Base-by-base conservation (phyloP, 2,888 invertebrate species). In the Onchidella celtica region DNA sequence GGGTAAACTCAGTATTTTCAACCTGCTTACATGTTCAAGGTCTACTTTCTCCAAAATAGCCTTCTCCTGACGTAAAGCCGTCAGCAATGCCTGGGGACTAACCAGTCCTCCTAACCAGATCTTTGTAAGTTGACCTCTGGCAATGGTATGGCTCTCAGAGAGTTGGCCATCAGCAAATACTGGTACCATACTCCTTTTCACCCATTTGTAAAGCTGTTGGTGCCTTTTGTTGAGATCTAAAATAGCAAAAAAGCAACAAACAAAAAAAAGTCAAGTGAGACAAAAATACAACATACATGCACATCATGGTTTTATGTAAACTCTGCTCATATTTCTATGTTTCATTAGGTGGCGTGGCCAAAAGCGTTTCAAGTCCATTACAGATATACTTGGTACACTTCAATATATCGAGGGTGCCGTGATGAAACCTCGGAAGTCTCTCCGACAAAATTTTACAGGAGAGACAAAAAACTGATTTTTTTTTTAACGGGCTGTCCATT, bases 91-190 rank as follows among this genome's bases (percentile, higher is more conserved):
- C 78, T 88, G 88, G 2, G 92, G 92, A 81, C 92, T 92, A 79
- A 91, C 92, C 17, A 92, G 88, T 21, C 92, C 92, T 29, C 92
- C 92, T 1, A 92, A 88, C 92, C 92, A 92, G 24, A 92, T 88
- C 11, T 87, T 86, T 32, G 87, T 84, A 70, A 92, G 88, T 11
- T 84, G 85, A 2, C 92, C 92, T 38, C 89, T 86, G 24, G 89
- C 88, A 24, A 88, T 87, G 2, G 88, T 87, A 0, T 87, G 86
- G 40, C 82, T 76, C 3, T 85, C 85, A 34, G 84, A 65, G 21
- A 84, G 73, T n/a, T 78, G 75, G 59, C 86, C 86, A 38, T 74
- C 75, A n/a, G 85, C 83, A 72, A 87, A 90, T 2, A 89, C 86
- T 21, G 92, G 92, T 55, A 92, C 90, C 90, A 92, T 90, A 2